Percentiles rank a stretch among this genome's conserved stretches.
These are phyloP conservation scores for Myzus persicae DNA, from an alignment of 1,140 invertebrate genomes.

Conservation along the genomic window DNA sequence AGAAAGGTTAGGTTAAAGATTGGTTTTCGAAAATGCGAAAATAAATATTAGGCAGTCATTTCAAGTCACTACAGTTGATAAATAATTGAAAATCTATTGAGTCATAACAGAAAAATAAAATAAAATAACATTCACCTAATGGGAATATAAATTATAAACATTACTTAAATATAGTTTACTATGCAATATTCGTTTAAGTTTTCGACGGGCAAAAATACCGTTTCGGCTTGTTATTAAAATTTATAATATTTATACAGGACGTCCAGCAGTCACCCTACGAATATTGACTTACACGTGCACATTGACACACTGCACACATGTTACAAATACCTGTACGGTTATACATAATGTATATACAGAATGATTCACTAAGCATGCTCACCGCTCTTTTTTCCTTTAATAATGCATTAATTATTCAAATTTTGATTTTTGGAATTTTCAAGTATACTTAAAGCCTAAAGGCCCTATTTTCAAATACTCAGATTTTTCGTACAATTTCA, in stretches of 20 bases:
- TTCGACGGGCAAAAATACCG: background rate
- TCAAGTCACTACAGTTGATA: too few species aligned
- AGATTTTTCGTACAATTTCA: background rate
- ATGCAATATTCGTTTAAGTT: background rate
- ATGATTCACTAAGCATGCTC: background rate
- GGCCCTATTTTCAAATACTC: background rate
- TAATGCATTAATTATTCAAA: background rate
- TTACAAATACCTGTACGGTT: background rate
- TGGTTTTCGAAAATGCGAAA: too few species aligned
- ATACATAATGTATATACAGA: background rate
- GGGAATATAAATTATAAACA: background rate
- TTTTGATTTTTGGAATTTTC: background rate
- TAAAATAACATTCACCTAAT: background rate
- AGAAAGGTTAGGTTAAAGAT: too few species aligned
- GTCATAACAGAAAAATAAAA: too few species aligned
- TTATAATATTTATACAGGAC: background rate
- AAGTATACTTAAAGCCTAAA: background rate
- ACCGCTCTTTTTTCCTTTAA: background rate
- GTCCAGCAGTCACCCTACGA: rapidly evolving
- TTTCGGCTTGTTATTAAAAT: background rate
- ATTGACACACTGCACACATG: background rate
- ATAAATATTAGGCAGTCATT: too few species aligned
- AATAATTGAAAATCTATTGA: too few species aligned
- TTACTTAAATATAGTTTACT: background rate
- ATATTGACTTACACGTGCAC: background rate